These are phyloP conservation scores for Philereme transversata DNA, from an alignment of 2,888 invertebrate genomes.

Conservation along the genomic window DNA sequence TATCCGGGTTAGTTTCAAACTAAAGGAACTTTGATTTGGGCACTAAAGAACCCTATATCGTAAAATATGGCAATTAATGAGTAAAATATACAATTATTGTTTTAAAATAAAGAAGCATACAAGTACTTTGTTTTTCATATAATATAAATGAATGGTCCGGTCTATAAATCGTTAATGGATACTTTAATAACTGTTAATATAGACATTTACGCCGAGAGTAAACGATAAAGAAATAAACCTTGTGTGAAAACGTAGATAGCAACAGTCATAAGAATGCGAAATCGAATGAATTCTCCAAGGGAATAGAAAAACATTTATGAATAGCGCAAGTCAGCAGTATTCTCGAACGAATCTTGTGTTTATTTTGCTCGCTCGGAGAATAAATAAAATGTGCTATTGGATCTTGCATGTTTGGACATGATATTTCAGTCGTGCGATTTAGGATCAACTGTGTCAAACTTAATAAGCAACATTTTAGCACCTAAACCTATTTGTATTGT, in stretches of 20 bases:
- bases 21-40: not conserved
- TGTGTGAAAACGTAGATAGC: conserved; percentile 50
- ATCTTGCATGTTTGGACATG: conserved; percentile 36
- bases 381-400: conserved; percentile 31
- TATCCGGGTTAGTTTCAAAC: not conserved
- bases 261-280: conserved; percentile 49
- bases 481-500: too few species aligned
- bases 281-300: conserved; percentile 51
- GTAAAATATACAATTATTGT: not conserved
- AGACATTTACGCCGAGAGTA: conserved; percentile 42
- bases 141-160: not conserved
- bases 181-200: conserved; percentile 40
- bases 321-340: conserved; percentile 43
- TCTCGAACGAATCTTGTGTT: conserved; percentile 42
- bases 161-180: conserved; percentile 24
- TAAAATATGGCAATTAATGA: not conserved
- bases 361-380: conserved; percentile 41
- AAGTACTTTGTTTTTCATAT: not conserved
- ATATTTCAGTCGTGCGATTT: conserved; percentile 26
- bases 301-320: conserved; percentile 52
- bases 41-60: not conserved
- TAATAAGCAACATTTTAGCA: conserved; percentile 4
- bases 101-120: not conserved
- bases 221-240: conserved; percentile 42
- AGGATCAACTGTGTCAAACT: conserved; percentile 1